phyloP scores from a whole-genome alignment of 2,888 invertebrate genomes.

The Eilema caniola region DNA sequence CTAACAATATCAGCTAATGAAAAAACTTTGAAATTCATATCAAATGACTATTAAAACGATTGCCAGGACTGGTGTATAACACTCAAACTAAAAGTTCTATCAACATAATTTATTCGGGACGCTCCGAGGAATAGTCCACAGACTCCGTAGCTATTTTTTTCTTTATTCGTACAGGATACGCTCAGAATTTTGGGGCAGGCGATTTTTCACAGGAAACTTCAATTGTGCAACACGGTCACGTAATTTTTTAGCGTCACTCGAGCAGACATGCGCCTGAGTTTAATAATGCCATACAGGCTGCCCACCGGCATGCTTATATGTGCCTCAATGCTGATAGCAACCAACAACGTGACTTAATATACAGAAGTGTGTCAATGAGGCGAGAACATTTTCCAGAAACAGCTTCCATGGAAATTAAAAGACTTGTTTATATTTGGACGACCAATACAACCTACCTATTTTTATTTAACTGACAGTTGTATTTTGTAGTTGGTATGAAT shows the following conservation, averaged over 20 bases:
- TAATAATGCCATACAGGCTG: slow-evolving; percentile 82
- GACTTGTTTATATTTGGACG: slow-evolving; percentile 9
- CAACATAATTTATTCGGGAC: slow-evolving; percentile 84
- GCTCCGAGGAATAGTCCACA: slow-evolving; percentile 70
- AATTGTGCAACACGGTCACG: slow-evolving; percentile 81
- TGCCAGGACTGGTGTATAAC: slow-evolving; percentile 60
- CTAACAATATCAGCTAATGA: slow-evolving; percentile 26
- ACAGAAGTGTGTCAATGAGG: slow-evolving; percentile 11
- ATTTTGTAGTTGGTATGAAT: slow-evolving; percentile 34
- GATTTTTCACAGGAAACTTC: slow-evolving; percentile 73
- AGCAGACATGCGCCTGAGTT: slow-evolving; percentile 80
- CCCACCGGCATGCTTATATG: slow-evolving; percentile 50
- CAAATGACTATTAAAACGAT: slow-evolving; percentile 66
- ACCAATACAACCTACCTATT: neutral
- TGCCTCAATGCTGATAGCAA: slow-evolving; percentile 40
- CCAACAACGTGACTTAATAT: slow-evolving; percentile 58
- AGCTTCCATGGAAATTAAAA: neutral
- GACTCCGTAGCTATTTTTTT: slow-evolving; percentile 71
- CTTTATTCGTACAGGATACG: slow-evolving; percentile 74
- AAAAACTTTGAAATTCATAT: slow-evolving; percentile 61
- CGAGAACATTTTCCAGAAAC: neutral
- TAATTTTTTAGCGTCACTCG: slow-evolving; percentile 79
- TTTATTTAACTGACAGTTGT: neutral
- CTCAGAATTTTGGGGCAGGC: slow-evolving; percentile 69
- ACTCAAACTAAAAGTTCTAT: slow-evolving; percentile 79